Conservation (phyloP, 2,113 vertebrate species). For the Proterorhinus semilunaris region DNA sequence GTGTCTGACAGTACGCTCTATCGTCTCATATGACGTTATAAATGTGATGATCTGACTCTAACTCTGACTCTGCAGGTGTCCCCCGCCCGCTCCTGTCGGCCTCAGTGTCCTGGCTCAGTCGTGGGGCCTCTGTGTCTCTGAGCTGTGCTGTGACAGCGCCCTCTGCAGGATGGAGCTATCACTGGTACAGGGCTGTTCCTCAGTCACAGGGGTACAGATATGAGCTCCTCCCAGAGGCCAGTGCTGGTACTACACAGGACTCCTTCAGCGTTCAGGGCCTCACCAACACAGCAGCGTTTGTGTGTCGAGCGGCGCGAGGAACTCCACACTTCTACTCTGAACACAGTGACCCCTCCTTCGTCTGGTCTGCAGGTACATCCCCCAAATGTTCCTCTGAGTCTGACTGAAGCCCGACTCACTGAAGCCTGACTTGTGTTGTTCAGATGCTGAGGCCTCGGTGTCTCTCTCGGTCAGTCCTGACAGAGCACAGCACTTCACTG, state of each 20-base stretch:
- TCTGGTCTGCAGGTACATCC: slow-evolving; percentile 26
- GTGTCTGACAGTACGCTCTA: background rate
- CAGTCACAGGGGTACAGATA: slow-evolving; percentile 5
- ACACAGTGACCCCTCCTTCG: slow-evolving; percentile 9
- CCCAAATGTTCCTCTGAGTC: background rate
- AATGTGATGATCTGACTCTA: background rate
- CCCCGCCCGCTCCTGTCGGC: slow-evolving; percentile 18
- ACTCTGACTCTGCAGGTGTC: slow-evolving; percentile 1
- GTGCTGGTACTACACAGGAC: background rate
- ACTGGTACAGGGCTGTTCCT: slow-evolving; percentile 22
- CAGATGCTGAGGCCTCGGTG: background rate
- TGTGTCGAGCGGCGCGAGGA: background rate
- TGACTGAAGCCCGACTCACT: background rate
- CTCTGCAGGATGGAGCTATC: slow-evolving; percentile 5
- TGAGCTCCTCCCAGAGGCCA: slow-evolving; percentile 6
- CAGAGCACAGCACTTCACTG: slow-evolving; percentile 28
- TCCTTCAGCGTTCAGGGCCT: slow-evolving; percentile 16
- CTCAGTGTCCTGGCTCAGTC: slow-evolving; percentile 11
- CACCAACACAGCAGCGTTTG: slow-evolving; percentile 6
- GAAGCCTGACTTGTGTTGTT: background rate
- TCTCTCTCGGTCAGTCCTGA: slow-evolving; percentile 28
- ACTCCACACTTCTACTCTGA: slow-evolving; percentile 10
- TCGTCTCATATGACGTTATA: background rate
- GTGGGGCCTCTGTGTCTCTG: slow-evolving; percentile 37
- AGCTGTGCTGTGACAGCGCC: slow-evolving; percentile 13